Percentiles rank a stretch among this genome's conserved stretches.
phyloP scores from a whole-genome alignment of 2,113 vertebrate species.

The Triplophysa tibetana region DNA sequence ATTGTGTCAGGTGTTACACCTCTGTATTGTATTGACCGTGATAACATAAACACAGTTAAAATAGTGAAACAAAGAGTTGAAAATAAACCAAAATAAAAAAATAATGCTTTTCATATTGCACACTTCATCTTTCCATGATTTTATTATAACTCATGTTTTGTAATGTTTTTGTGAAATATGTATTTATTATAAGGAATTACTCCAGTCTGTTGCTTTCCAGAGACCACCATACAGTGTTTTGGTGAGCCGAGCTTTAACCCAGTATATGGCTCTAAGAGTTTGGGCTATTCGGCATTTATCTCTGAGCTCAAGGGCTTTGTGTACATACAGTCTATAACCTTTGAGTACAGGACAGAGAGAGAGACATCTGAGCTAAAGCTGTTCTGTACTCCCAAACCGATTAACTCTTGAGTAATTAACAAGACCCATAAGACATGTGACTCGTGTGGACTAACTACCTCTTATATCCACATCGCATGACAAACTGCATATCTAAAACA shows the following conservation, averaged over 20 bases:
- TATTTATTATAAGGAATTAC: not conserved
- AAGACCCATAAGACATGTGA: conserved; percentile 24
- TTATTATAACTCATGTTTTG: too few species aligned
- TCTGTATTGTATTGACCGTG: too few species aligned
- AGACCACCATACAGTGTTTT: conserved; percentile 5
- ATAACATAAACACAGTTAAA: too few species aligned
- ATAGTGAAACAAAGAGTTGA: too few species aligned
- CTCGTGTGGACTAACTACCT: not conserved
- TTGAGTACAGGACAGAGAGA: conserved; percentile 22
- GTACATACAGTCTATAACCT: conserved; percentile 32
- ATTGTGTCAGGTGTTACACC: too few species aligned
- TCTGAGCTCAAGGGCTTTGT: conserved; percentile 16
- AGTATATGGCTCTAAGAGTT: conserved; percentile 8
- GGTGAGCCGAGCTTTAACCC: not conserved
- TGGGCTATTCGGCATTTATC: conserved; percentile 22
- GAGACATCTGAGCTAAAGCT: conserved; percentile 17
- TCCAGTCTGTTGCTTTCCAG: not conserved
- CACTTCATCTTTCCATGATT: too few species aligned
- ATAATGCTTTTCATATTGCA: too few species aligned
- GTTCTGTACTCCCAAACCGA: conserved; percentile 32
- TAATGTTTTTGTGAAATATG: not conserved
- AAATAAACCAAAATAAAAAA: too few species aligned
- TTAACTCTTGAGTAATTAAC: conserved; percentile 50
- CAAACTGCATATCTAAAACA: conserved; percentile 3
- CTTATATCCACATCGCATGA: conserved; percentile 3